Base-by-base conservation (phyloP, 2,888 invertebrate species). In the Rhaphigaster nebulosa region DNA sequence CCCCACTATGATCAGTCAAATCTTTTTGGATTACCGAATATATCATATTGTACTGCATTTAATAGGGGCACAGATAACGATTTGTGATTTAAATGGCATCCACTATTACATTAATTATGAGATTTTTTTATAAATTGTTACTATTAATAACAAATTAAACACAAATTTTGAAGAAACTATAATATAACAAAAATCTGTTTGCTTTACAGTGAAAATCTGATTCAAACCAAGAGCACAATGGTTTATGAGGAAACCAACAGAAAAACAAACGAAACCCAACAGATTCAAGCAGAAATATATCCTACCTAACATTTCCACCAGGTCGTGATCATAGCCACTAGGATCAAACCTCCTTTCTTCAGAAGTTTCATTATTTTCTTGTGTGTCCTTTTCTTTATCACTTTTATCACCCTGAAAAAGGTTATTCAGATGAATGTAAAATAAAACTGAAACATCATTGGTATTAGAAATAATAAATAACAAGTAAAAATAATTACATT, bases 321-420 rank as follows among this genome's bases (percentile, higher is more conserved):
- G 95, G 93, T 99, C 99, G 52, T 97, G 95, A 94, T 99, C 99
- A 93, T 97, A 95, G 26, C 96, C 96, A 88, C 96, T 95, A 15
- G 97, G 96, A 93, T 98, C 98, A 95, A 98, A 99, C 94, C 97
- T 96, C 93, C 96, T 96, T 93, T 98, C 98, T 91, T 97, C 97
- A 54, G 95, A 93, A 87, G 92, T 90, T 93, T 98, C 97, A 91
- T 97, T 97, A 13, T 96, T 96, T 56, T 95, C 93, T 80, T 91
- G 91, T n/a, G 34, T 88, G n/a, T 93, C 92, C 90, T 93, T 93
- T 65, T 93, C 93, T 92, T 93, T 93, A 88, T 93, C 93, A 90
- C 91, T 92, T 92, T 93, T 93, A 89, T 93, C 92, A 70, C 92
- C 90, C 88, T 92, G 87, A 50, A 52, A 29, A 87, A n/a, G 1